These are phyloP conservation scores for Sander vitreus DNA, from an alignment of 2,113 vertebrate species.

Conservation along the genomic window DNA sequence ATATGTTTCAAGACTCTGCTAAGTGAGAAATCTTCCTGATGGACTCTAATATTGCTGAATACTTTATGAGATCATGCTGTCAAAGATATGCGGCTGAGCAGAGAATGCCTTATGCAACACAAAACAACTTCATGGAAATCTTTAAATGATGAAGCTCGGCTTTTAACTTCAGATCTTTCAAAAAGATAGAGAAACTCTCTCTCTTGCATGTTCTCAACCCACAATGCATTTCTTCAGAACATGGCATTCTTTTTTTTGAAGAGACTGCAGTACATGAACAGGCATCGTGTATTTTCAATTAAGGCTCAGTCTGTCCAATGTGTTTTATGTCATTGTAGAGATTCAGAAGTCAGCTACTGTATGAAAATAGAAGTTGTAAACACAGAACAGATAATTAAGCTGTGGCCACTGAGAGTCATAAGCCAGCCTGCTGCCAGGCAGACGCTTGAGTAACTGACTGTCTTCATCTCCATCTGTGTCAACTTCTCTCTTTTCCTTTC, in stretches of 20 bases:
- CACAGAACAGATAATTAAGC: conserved; percentile 45
- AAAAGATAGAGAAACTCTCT: conserved; percentile 16
- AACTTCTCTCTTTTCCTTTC: conserved; percentile 15
- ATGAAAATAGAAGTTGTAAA: conserved; percentile 35
- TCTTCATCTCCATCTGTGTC: conserved; percentile 41
- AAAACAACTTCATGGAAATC: conserved; percentile 30
- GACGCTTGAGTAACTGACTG: conserved; percentile 21
- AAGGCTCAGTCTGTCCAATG: conserved; percentile 11
- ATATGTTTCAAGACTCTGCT: conserved; percentile 1
- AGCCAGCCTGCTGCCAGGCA: conserved; percentile 22
- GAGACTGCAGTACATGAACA: conserved; percentile 17
- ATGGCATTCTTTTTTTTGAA: conserved; percentile 12
- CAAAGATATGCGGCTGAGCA: conserved; percentile 22
- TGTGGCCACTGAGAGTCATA: conserved; percentile 32
- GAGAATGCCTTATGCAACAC: conserved; percentile 22
- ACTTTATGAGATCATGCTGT: conserved; percentile 36
- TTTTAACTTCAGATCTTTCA: conserved; percentile 26
- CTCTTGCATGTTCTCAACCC: neutral
- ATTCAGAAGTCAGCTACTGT: conserved; percentile 16
- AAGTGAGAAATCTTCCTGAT: conserved; percentile 17
- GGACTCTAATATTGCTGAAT: conserved; percentile 35
- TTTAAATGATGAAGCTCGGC: conserved; percentile 17
- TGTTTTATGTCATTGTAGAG: neutral
- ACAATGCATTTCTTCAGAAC: conserved; percentile 6
- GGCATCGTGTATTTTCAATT: conserved; percentile 36